A percentile compares a stretch with the other conserved stretches of the same genome.
Evolutionary conservation across 2,888 invertebrate species (phyloP).

Genomic region (Yponomeuta cagnagella): DNA sequence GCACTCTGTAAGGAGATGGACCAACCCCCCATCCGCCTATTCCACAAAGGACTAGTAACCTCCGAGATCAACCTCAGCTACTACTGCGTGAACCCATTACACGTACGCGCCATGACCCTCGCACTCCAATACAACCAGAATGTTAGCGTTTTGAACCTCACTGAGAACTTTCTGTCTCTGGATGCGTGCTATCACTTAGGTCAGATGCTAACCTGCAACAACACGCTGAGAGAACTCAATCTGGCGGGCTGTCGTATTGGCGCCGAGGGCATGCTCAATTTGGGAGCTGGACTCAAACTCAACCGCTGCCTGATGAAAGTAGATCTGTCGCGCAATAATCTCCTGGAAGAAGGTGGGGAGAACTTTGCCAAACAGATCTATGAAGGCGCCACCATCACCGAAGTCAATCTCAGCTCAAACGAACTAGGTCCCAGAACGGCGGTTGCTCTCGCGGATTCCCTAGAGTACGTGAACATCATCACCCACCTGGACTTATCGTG

Average conservation of each 20-base stretch:
- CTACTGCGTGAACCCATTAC: conserved; percentile 31
- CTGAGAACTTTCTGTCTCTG: conserved; percentile 31
- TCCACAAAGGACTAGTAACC: conserved; percentile 33
- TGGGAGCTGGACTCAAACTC: conserved; percentile 25
- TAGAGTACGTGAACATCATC: neutral
- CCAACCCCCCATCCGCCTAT: conserved; percentile 30
- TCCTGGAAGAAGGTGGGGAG: conserved; percentile 32
- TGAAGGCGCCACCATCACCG: conserved; percentile 8
- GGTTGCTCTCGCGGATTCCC: neutral
- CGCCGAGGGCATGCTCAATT: conserved; percentile 25
- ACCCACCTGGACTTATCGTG: conserved; percentile 29
- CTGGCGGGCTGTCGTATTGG: conserved; percentile 36
- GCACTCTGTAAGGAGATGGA: conserved; percentile 35
- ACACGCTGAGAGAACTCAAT: conserved; percentile 31
- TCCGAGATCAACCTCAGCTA: conserved; percentile 34
- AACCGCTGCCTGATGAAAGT: conserved; percentile 25
- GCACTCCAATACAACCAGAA: conserved; percentile 31
- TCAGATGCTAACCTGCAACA: conserved; percentile 32
- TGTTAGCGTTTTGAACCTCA: conserved; percentile 35
- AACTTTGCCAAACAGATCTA: conserved; percentile 24
- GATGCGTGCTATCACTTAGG: conserved; percentile 44
- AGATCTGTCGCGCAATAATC: conserved; percentile 33
- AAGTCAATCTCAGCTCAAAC: conserved; percentile 18
- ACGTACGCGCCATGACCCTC: conserved; percentile 34
- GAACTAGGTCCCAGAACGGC: conserved; percentile 5